These are phyloP conservation scores for Agriopis aurantiaria DNA, from an alignment of 2,888 invertebrate species.

Conservation along the genomic window DNA sequence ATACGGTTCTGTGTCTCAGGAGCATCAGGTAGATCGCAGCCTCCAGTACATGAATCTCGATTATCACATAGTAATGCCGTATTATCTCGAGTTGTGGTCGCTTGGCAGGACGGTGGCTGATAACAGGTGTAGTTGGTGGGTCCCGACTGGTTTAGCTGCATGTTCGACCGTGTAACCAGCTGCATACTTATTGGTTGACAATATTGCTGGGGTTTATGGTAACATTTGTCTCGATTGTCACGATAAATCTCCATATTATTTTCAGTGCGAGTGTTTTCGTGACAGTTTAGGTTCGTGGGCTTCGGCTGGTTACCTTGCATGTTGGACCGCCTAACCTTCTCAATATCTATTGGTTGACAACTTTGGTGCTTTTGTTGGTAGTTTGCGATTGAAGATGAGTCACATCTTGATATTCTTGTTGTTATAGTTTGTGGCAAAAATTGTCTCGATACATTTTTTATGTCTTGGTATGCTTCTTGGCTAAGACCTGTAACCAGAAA, in stretches of 20 bases:
- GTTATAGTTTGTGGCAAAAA: constrained; percentile 9
- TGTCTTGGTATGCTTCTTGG: constrained; percentile 33
- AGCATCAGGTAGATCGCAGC: background rate
- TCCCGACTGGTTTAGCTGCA: background rate
- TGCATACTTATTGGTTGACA: background rate
- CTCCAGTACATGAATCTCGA: background rate
- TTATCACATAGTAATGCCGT: constrained; percentile 1
- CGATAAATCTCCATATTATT: background rate
- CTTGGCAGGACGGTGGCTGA: background rate
- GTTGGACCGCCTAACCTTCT: background rate
- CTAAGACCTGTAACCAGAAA: constrained; percentile 31
- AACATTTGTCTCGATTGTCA: background rate
- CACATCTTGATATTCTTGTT: constrained; percentile 19
- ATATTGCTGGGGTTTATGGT: background rate
- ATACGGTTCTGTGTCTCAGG: too few species aligned
- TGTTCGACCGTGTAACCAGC: background rate
- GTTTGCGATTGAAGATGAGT: background rate
- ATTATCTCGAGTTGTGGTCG: background rate
- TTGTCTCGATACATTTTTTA: constrained; percentile 22
- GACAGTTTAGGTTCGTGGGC: background rate
- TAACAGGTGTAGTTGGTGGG: background rate
- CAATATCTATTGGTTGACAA: background rate
- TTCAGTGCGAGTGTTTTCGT: background rate
- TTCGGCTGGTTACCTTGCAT: background rate
- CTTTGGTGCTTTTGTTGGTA: constrained; percentile 3